Evolutionary conservation across 64 coral and sea anemone genomes (phyloP).

Genomic region (Actinia equina): DNA sequence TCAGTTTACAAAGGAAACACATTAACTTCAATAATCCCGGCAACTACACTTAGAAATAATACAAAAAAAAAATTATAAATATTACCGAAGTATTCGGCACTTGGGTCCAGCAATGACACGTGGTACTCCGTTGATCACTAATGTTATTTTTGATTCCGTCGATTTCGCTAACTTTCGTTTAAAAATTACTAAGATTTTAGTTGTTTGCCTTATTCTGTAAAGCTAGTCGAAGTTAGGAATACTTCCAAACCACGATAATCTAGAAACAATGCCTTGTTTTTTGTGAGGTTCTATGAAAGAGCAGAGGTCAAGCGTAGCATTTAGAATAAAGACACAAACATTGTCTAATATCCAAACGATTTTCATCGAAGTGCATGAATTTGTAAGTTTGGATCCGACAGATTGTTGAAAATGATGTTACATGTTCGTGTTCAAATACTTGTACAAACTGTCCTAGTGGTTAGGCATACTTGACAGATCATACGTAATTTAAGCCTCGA

Average conservation of each 20-base stretch:
- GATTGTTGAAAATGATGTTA: too few species aligned
- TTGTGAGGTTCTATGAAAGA: not conserved
- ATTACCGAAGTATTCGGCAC: not conserved
- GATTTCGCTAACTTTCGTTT: not conserved
- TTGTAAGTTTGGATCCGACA: too few species aligned
- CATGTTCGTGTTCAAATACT: too few species aligned
- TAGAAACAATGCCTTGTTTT: not conserved
- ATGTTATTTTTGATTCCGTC: not conserved
- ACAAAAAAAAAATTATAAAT: not conserved
- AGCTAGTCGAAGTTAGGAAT: not conserved
- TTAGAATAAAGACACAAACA: not conserved
- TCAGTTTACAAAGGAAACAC: not conserved
- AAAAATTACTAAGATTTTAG: not conserved
- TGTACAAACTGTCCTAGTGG: too few species aligned
- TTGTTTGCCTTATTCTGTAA: not conserved
- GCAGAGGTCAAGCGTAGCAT: slow-evolving; percentile 22
- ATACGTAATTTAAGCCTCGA: too few species aligned
- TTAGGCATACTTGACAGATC: too few species aligned
- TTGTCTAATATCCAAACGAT: not conserved
- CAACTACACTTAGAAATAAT: not conserved
- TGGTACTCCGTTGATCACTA: not conserved
- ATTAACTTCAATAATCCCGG: not conserved
- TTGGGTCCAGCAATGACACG: not conserved
- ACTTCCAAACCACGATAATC: not conserved
- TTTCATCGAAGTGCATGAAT: not conserved